These are phyloP conservation scores for Marronus borbonicus DNA, from an alignment of 2,888 invertebrate genomes.

Conservation along the genomic window DNA sequence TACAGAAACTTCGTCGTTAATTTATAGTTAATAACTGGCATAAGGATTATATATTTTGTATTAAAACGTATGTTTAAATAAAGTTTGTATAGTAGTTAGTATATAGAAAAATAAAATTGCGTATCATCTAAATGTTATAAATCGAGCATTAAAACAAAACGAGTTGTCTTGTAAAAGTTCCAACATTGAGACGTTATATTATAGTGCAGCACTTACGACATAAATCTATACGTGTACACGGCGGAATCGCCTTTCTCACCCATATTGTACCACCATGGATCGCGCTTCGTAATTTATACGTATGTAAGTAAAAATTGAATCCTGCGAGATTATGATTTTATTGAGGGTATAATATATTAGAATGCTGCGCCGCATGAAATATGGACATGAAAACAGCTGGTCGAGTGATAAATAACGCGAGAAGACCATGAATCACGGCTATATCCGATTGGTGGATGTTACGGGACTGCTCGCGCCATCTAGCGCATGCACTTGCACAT, in stretches of 20 bases:
- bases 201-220: slow-evolving; percentile 10
- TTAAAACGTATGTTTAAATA: too few species aligned
- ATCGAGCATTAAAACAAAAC: background rate
- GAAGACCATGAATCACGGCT: slow-evolving; percentile 55
- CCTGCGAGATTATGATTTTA: slow-evolving; percentile 53
- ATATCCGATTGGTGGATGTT: slow-evolving; percentile 53
- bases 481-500: slow-evolving; percentile 54
- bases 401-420: slow-evolving; percentile 56
- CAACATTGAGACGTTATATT: slow-evolving; percentile 44
- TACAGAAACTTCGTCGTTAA: too few species aligned
- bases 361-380: slow-evolving; percentile 53
- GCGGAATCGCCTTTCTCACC: slow-evolving; percentile 26
- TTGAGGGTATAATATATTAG: slow-evolving; percentile 54
- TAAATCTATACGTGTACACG: slow-evolving; percentile 29
- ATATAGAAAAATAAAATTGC: background rate
- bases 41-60: too few species aligned
- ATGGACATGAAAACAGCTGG: slow-evolving; percentile 58
- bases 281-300: slow-evolving; percentile 39
- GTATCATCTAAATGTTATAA: background rate
- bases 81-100: background rate
- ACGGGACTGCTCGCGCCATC: slow-evolving; percentile 54
- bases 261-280: slow-evolving; percentile 22
- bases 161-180: slow-evolving; percentile 3
- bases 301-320: slow-evolving; percentile 51
- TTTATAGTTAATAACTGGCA: too few species aligned